Base-by-base conservation (phyloP, 2,113 vertebrate species). In the Epinephelus fuscoguttatus region DNA sequence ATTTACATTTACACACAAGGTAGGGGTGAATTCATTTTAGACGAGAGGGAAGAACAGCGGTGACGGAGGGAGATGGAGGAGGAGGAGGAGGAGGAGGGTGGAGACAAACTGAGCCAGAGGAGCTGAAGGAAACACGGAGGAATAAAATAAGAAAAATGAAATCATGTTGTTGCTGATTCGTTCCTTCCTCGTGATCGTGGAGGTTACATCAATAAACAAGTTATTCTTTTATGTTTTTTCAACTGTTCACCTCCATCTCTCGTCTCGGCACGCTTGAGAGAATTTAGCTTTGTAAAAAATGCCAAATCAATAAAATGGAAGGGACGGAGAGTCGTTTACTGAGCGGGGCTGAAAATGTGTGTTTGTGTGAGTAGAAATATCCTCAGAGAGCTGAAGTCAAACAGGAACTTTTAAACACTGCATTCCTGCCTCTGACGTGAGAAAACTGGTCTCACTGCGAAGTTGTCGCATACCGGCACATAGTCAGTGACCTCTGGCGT, bases 1-100 rank as follows among this genome's bases (percentile, higher is more conserved):
- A 88, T 92, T 88, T 90, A 83, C 82, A 90, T 87, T 82, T 66
- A 80, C 68, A 80, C 80, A 63, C 30, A 33, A 55, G 79, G 50
- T 49, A 56, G 61, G 17, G 23, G 30, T 57, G 77, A 64, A 84
- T 89, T 84, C 61, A 82, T 90, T 79, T 86, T 60, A 61, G 76
- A 82, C 25, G 19, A 21, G 67, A 37, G 63, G 57, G 19, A 37
- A 59, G 72, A 25, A 21, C 72, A 64, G 63, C 63, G 52, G 53
- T 37, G 66, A 75, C 6, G 67, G 66, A 67, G 25, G 21, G 33
- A 23, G 25, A 45, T 0, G 18, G 18, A 23, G 23, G 42, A 55
- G 63, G 40, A 61, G 57, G 40, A 61, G 57, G 12, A 30, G 30
- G 69, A 30, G 19, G 17, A 23, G 2, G n/a, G 45, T 7, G 0